Evolutionary conservation across 2,797 vertebrate species (phyloP).

Genomic region (Somateria mollissima): DNA sequence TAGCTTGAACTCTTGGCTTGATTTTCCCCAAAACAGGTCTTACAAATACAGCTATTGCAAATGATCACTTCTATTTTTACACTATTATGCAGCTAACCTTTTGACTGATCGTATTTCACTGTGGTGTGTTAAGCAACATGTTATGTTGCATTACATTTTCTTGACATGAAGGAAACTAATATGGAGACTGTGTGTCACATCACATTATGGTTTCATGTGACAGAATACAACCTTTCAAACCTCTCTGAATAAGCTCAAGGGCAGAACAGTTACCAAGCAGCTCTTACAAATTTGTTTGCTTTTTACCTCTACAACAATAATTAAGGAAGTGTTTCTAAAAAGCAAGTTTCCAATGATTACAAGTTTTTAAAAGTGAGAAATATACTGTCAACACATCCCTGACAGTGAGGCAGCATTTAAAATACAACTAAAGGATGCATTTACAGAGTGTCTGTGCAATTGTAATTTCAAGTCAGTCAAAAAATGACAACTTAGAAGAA

Average conservation of each 20-base stretch:
- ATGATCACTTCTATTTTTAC: not conserved
- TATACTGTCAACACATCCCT: not conserved
- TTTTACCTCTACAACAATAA: not conserved
- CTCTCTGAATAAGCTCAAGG: not conserved
- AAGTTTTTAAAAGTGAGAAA: not conserved
- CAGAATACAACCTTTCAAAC: not conserved
- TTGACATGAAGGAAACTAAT: conserved; percentile 10
- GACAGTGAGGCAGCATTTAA: not conserved
- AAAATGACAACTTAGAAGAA: not conserved
- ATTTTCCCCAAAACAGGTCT: not conserved
- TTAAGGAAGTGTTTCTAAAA: not conserved
- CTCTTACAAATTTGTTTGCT: not conserved
- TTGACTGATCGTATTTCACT: not conserved
- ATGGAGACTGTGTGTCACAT: not conserved
- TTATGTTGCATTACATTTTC: not conserved
- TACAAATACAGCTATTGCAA: not conserved
- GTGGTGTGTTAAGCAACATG: not conserved
- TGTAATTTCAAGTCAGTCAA: not conserved
- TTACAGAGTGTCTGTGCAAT: not conserved
- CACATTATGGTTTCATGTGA: not conserved
- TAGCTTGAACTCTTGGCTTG: not conserved
- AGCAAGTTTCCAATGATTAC: not conserved
- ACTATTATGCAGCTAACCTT: not conserved
- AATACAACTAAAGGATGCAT: not conserved
- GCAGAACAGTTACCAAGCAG: not conserved